A percentile compares a stretch with the other conserved stretches of the same genome.
These are phyloP conservation scores for Varanus salvator DNA, from an alignment of 2,113 vertebrate species.

Conservation along the genomic window DNA sequence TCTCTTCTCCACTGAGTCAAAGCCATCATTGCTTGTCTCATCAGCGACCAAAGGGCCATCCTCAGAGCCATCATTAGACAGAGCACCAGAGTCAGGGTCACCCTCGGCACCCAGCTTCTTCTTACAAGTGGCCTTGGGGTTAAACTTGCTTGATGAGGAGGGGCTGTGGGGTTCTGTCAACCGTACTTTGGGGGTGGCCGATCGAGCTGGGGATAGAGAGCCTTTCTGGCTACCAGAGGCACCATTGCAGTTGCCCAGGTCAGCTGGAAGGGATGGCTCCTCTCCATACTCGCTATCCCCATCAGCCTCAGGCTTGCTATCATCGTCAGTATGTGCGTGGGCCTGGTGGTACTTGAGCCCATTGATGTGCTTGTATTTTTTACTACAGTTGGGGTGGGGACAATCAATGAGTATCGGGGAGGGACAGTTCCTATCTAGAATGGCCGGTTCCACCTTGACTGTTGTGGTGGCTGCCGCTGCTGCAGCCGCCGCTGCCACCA, in stretches of 20 bases:
- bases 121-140: conserved; percentile 88
- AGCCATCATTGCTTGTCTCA: conserved; percentile 93
- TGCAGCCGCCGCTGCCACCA: neutral
- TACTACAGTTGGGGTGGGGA: conserved; percentile 98
- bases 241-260: conserved; percentile 91
- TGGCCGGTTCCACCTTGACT: conserved; percentile 86
- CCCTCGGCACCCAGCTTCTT: conserved; percentile 86
- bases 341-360: conserved; percentile 99
- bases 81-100: conserved; percentile 86
- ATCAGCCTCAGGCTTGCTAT: conserved; percentile 93
- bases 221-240: conserved; percentile 89
- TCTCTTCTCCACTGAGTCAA: conserved; percentile 89
- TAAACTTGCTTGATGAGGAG: conserved; percentile 92
- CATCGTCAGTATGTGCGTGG: conserved; percentile 94
- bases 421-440: conserved; percentile 90
- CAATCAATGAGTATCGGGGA: conserved; percentile 98
- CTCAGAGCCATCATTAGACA: conserved; percentile 90
- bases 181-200: conserved; percentile 93
- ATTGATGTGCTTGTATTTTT: conserved; percentile 99
- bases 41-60: conserved; percentile 91
- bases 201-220: conserved; percentile 93
- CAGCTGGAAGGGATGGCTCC: conserved; percentile 88
- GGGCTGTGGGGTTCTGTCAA: conserved; percentile 93
- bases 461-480: conserved; percentile 77
- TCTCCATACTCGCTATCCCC: conserved; percentile 95